A percentile compares a stretch with the other conserved stretches of the same genome.
Evolutionary conservation across 2,888 invertebrate species (phyloP).

Genomic region (Elegia similella): DNA sequence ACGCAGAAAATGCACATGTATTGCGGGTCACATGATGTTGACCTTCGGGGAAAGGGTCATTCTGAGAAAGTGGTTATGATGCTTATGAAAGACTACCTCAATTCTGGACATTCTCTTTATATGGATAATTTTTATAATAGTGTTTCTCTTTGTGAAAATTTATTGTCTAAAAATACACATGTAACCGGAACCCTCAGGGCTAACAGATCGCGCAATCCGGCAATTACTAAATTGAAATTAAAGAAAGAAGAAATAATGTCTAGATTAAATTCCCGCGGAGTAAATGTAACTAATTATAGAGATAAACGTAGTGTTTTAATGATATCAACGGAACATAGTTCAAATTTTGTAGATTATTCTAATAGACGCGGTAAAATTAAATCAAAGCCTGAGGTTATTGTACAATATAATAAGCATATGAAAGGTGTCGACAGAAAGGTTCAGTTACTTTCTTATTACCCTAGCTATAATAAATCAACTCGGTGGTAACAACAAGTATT

Average conservation of each 20-base stretch:
- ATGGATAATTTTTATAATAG: too few species aligned
- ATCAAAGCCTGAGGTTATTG: slow-evolving; percentile 2
- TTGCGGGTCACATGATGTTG: slow-evolving; percentile 18
- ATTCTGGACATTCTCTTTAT: slow-evolving; percentile 23
- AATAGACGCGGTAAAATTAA: too few species aligned
- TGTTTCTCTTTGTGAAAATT: slow-evolving; percentile 18
- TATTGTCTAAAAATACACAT: slow-evolving; percentile 20
- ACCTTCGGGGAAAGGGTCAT: slow-evolving; percentile 19
- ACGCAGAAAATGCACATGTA: slow-evolving; percentile 20
- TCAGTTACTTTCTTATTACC: slow-evolving; percentile 23
- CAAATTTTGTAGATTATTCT: slow-evolving; percentile 5
- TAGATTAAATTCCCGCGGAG: slow-evolving; percentile 4
- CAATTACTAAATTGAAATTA: too few species aligned
- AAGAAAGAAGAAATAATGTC: neutral
- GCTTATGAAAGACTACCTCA: slow-evolving; percentile 22
- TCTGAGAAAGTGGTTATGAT: slow-evolving; percentile 25
- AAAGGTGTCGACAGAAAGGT: slow-evolving; percentile 24
- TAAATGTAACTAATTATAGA: too few species aligned
- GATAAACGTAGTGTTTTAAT: slow-evolving; percentile 19
- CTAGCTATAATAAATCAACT: too few species aligned
- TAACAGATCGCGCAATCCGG: too few species aligned
- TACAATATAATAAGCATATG: slow-evolving; percentile 18
- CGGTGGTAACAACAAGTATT: too few species aligned
- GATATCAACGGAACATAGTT: slow-evolving; percentile 19
- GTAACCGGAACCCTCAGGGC: slow-evolving; percentile 22